These are phyloP conservation scores for Tipula vernalis DNA, from an alignment of 2,888 invertebrate species.

Conservation along the genomic window DNA sequence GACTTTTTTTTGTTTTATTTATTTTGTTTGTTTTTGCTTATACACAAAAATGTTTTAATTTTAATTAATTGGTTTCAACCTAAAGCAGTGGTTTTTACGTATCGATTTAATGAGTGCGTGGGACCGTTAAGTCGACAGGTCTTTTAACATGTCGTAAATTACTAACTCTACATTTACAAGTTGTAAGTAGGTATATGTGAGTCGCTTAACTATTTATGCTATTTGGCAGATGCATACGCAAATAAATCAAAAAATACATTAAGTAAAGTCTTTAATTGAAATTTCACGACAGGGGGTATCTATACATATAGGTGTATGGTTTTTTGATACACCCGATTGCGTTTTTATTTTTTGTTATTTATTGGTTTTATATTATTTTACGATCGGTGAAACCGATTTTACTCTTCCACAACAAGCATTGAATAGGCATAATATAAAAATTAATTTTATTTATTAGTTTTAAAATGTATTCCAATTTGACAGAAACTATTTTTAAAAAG, in stretches of 20 bases:
- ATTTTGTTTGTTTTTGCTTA: not conserved
- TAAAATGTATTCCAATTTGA: too few relatives aligned
- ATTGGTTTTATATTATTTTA: too few relatives aligned
- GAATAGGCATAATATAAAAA: too few relatives aligned
- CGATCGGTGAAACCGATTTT: too few relatives aligned
- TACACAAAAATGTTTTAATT: not conserved
- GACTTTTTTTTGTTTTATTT: not conserved
- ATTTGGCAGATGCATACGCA: not conserved
- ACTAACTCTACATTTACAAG: too few relatives aligned
- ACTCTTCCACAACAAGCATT: too few relatives aligned
- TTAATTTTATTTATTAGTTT: too few relatives aligned
- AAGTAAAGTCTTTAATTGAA: not conserved
- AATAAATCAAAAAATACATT: not conserved
- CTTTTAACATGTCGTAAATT: not conserved
- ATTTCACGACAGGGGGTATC: not conserved
- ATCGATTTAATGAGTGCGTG: not conserved
- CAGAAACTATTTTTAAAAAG: too few relatives aligned
- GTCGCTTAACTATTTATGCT: too few relatives aligned
- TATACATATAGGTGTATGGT: not conserved
- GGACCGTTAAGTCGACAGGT: not conserved
- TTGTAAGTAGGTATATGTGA: too few relatives aligned
- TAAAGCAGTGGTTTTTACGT: not conserved
- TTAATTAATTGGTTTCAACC: not conserved
- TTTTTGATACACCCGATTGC: not conserved
- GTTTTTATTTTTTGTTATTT: too few relatives aligned